phyloP scores from a whole-genome alignment of 2,888 invertebrate genomes.

The Lysandra coridon region DNA sequence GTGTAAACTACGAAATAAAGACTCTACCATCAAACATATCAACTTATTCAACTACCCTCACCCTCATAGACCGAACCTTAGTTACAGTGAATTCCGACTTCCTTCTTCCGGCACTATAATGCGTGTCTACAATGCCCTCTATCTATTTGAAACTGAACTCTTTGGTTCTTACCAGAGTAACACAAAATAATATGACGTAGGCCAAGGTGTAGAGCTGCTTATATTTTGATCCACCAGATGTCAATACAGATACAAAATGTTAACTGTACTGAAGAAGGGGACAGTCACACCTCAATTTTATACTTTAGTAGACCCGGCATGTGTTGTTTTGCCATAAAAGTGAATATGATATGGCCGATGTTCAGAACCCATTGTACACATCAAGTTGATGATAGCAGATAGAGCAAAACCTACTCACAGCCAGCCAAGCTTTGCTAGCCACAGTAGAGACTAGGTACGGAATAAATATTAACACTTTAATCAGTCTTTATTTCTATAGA shows the following conservation, averaged over 20 bases:
- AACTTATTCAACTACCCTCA: background rate
- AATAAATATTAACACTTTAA: too few relatives aligned
- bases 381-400: too few relatives aligned
- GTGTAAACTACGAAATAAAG: background rate
- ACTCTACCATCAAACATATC: background rate
- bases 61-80: background rate
- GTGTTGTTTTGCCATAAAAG: too few relatives aligned
- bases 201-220: background rate
- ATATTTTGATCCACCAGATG: background rate
- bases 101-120: background rate
- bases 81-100: too few relatives aligned
- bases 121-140: background rate
- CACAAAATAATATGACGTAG: background rate
- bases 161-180: background rate
- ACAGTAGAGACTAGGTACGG: too few relatives aligned
- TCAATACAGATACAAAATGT: background rate
- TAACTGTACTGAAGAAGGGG: background rate
- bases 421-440: too few relatives aligned
- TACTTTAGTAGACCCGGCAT: too few relatives aligned
- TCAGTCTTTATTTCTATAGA: too few relatives aligned
- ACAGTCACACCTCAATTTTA: conserved; percentile 35
- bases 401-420: too few relatives aligned
- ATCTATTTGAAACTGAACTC: background rate
- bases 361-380: too few relatives aligned
- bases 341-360: too few relatives aligned